Conservation (phyloP, 2,888 invertebrate species). For the Lamellibrachia columna region DNA sequence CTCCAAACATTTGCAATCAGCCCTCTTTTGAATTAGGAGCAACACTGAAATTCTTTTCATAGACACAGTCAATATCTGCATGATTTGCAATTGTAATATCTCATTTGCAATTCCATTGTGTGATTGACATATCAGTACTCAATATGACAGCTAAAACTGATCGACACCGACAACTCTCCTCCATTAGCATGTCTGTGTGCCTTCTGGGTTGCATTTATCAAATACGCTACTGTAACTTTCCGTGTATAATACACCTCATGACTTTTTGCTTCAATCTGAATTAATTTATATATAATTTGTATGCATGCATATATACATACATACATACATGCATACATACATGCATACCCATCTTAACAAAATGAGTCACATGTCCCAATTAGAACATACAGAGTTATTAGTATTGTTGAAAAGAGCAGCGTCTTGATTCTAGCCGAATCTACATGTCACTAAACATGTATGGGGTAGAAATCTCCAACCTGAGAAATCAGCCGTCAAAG, state of each 20-base stretch:
- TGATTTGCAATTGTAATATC: background rate
- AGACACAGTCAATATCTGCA: background rate
- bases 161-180: background rate
- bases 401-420: no score
- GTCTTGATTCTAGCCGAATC: no score
- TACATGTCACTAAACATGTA: no score
- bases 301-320: no score
- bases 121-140: background rate
- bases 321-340: no score
- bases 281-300: no score
- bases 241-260: no score
- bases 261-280: no score
- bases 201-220: background rate
- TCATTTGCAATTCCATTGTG: constrained; percentile 5
- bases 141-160: background rate
- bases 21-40: background rate
- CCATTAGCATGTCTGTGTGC: background rate
- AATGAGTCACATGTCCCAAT: background rate
- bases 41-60: constrained; percentile 4
- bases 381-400: no score
- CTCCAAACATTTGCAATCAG: background rate
- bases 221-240: background rate
- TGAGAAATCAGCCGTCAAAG: no score
- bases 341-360: background rate
- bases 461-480: no score